A percentile compares a stretch with the other conserved stretches of the same genome.
phyloP scores from a whole-genome alignment of 2,797 vertebrate species.

The Leuciscus waleckii region DNA sequence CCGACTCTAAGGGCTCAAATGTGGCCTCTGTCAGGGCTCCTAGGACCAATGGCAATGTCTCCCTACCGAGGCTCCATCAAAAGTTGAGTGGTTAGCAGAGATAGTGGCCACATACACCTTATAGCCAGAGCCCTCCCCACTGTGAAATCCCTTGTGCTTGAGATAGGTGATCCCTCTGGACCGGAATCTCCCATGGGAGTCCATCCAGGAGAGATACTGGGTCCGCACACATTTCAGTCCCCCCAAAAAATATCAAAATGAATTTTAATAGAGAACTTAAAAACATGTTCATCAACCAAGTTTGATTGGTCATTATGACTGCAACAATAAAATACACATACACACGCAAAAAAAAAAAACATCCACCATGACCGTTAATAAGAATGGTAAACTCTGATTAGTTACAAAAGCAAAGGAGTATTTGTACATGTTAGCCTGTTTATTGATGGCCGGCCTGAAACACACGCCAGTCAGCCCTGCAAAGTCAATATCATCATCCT shows the following conservation, averaged over 20 bases:
- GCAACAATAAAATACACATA: neutral
- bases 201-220: neutral
- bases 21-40: too few relatives aligned
- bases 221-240: neutral
- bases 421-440: conserved; percentile 26
- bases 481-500: conserved; percentile 35
- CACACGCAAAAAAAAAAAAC: neutral
- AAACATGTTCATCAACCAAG: neutral
- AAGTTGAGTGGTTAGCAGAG: too few relatives aligned
- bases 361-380: neutral
- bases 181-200: neutral
- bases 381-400: neutral
- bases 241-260: neutral
- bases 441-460: neutral
- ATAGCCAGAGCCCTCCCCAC: too few relatives aligned
- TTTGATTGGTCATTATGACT: neutral
- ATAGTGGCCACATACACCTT: too few relatives aligned
- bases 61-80: too few relatives aligned
- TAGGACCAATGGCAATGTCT: too few relatives aligned
- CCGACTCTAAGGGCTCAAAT: too few relatives aligned
- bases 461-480: neutral
- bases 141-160: too few relatives aligned
- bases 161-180: neutral
- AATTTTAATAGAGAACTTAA: neutral
- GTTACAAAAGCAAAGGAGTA: neutral